phyloP scores from a whole-genome alignment of 2,797 vertebrate species.

The Siniperca obscura region DNA sequence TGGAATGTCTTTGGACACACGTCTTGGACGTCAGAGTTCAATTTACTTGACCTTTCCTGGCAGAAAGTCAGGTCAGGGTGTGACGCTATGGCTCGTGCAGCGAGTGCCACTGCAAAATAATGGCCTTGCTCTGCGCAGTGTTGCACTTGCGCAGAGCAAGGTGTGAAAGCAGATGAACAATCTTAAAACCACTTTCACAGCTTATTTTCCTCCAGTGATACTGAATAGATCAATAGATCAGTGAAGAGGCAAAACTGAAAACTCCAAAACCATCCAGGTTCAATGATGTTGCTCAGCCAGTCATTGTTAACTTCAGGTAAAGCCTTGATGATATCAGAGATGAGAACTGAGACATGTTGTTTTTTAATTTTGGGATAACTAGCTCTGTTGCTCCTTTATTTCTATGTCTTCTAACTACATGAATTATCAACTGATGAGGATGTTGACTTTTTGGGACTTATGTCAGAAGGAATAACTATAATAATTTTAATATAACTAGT shows the following conservation, averaged over 20 bases:
- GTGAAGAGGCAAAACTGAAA: not conserved
- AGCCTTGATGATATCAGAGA: not conserved
- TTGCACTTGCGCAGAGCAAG: not conserved
- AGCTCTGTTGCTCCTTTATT: not conserved
- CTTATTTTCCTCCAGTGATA: not conserved
- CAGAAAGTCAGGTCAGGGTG: conserved; percentile 7
- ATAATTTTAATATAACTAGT: not conserved
- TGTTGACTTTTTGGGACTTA: not conserved
- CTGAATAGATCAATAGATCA: not conserved
- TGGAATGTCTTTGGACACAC: not conserved
- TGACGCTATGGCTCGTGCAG: not conserved
- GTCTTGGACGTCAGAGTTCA: conserved; percentile 15
- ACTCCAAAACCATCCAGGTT: not conserved
- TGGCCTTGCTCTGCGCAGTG: not conserved
- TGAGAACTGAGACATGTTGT: not conserved
- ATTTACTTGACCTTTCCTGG: not conserved
- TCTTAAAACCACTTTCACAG: not conserved
- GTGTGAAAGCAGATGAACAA: conserved; percentile 11
- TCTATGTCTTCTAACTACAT: not conserved
- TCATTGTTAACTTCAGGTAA: not conserved
- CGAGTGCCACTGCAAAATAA: not conserved
- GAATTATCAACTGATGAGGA: not conserved
- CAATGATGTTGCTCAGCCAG: not conserved
- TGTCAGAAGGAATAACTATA: not conserved
- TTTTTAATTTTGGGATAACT: not conserved